Evolutionary conservation across 2,888 invertebrate genomes (phyloP), one percentile per base, ranked within the genome.

Genomic region (Baronia brevicornis): DNA sequence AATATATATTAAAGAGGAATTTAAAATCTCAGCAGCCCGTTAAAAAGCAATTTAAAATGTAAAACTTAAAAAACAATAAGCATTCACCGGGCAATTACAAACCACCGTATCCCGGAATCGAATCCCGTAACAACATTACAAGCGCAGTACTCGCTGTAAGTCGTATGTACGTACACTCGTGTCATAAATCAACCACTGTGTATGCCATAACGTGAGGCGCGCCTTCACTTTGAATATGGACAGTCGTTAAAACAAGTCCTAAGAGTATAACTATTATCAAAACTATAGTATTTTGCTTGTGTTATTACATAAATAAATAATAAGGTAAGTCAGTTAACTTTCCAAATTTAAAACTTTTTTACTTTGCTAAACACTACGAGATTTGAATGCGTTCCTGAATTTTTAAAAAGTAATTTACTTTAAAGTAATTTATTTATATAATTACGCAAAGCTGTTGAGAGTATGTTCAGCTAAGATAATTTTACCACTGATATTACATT

Each of bases 211-310:
- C 42, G 45, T 47, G 47, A 46, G 61, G 53, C 68, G 47, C 71
- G 52, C 72, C 73, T 73, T 68, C 71, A 70, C 74, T 66, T 69
- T 73, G 74, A 67, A 68, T 62, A 54, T 60, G 72, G 46, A 70
- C 50, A 41, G 41, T 47, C 47, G 52, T n/a, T 37, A 1, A n/a
- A 51, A 50, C 38, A 62, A 65, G 50, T 57, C 43, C 12, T 51
- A 40, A 21, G 12, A n/a, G n/a, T n/a, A n/a, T n/a, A n/a, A n/a
- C n/a, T n/a, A 21, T 29, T 29, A 8, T 19, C 7, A 3, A 3
- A 33, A 15, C 13, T 6, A 10, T 9, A 15, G 2, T 2, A 11
- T 11, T 19, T 10, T 12, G 17, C 19, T 28, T 12, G 7, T 6
- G 13, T 20, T 12, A 21, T 20, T 11, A 14, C 3, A 6, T 10